Base-by-base conservation (phyloP, 37 sponge, comb jelly and placozoan species). In the Petrosia ficiformis region DNA sequence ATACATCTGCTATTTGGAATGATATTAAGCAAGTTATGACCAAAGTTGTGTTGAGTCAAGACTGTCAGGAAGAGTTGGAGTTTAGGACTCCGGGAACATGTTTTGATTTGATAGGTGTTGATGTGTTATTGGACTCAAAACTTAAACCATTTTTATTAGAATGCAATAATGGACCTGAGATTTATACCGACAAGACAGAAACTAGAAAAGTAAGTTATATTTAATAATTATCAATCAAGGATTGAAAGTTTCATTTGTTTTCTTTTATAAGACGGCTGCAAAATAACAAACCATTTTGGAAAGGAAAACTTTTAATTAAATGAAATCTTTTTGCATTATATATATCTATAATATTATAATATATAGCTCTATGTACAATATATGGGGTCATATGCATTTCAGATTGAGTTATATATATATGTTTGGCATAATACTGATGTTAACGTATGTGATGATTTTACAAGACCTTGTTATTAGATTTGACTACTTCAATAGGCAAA, bases 61-160 rank as follows among this genome's bases (percentile, higher is more conserved):
- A 84, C 73, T 94, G 90, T 67, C 73, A 81, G 22, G 65, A 29
- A 70, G 80, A 79, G 0, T 76, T 73, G 52, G 94, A 94, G 29
- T 16, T 42, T 25, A 80, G 78, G 40, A 19, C 43, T 16, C 48
- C 84, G 2, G 90, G 94, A 0, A 89, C 87, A 5, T 94, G 94
- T 71, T 94, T 94, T 72, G 94, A 94, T 42, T 44, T 94, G 39
- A 89, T 94, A 30, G 94, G 94, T 0, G 87, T 81, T 21, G 94
- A 94, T 70, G 87, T 94, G 1, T 43, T 94, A n/a, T 71, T 94
- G 22, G 85, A 86, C 34, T 35, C 70, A 0, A 41, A 80, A n/a
- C 66, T 80, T 37, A 80, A 31, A n/a, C 84, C 87, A 22, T 52
- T 77, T 48, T 29, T 94, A 3, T 71, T 94, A 54, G 94, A 94